Percentiles rank a stretch among this genome's conserved stretches.
phyloP scores from a whole-genome alignment of 2,797 vertebrate species.

The Gobionotothen gibberifrons region DNA sequence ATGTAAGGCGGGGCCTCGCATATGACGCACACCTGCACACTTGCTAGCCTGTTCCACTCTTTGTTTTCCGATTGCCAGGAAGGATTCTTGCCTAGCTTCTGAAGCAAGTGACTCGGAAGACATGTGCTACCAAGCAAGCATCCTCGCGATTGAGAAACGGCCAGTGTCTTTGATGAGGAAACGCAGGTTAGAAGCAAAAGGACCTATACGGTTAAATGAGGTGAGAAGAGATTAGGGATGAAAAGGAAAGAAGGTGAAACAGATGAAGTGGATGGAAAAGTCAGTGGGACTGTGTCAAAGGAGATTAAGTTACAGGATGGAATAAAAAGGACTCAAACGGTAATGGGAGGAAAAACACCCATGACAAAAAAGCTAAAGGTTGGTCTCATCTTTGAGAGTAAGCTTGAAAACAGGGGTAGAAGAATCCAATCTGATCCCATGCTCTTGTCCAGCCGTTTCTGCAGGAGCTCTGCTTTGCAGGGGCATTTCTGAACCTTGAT shows the following conservation, averaged over 20 bases:
- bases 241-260: slow-evolving; percentile 40
- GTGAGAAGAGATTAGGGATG: slow-evolving; percentile 45
- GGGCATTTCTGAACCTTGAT: slow-evolving; percentile 68
- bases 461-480: slow-evolving; percentile 47
- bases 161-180: slow-evolving; percentile 53
- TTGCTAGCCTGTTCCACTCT: too few species aligned
- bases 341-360: slow-evolving; percentile 15
- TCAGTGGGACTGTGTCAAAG: slow-evolving; percentile 32
- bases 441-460: slow-evolving; percentile 39
- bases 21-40: too few species aligned
- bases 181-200: slow-evolving; percentile 41
- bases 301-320: slow-evolving; percentile 23
- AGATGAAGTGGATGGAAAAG: slow-evolving; percentile 45
- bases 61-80: too few species aligned
- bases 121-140: too few species aligned
- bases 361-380: slow-evolving; percentile 17
- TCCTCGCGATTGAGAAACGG: too few species aligned
- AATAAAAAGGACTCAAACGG: slow-evolving; percentile 34
- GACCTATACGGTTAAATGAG: slow-evolving; percentile 25
- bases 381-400: slow-evolving; percentile 6
- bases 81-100: too few species aligned
- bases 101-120: too few species aligned
- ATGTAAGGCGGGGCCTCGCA: too few species aligned
- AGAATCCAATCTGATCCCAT: slow-evolving; percentile 35
- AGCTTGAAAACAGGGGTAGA: slow-evolving; percentile 23